These are phyloP conservation scores for Calliphora vicina DNA, from an alignment of 1,140 invertebrate species.

Conservation along the genomic window DNA sequence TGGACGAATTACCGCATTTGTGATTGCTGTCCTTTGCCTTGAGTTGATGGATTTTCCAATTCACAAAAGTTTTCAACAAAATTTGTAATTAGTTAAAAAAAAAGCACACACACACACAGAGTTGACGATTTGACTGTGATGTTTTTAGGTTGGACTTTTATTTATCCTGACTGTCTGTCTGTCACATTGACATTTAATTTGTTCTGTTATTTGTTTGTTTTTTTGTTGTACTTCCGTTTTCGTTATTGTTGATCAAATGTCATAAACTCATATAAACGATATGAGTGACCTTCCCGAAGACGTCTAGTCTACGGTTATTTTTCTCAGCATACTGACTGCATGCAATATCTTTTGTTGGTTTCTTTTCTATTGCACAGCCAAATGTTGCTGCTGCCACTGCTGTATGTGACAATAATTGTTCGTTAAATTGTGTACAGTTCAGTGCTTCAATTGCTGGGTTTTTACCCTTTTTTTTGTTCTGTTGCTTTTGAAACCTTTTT, in stretches of 20 bases:
- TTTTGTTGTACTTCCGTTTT: background rate
- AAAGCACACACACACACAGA: too few relatives aligned
- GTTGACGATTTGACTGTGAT: background rate
- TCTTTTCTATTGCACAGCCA: too few relatives aligned
- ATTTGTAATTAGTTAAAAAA: too few relatives aligned
- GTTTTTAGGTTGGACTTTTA: background rate
- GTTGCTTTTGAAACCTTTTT: background rate
- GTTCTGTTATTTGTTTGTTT: background rate
- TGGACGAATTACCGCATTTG: too few relatives aligned
- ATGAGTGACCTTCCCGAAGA: background rate
- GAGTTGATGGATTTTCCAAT: too few relatives aligned
- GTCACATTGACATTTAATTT: background rate
- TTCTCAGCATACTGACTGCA: background rate
- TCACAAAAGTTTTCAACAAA: too few relatives aligned
- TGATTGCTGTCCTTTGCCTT: too few relatives aligned
- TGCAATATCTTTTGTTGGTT: too few relatives aligned
- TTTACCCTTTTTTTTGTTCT: background rate
- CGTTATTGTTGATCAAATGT: background rate
- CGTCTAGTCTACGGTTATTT: background rate
- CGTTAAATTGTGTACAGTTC: constrained; percentile 13
- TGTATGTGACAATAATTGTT: background rate
- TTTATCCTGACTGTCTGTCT: background rate
- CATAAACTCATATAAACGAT: background rate
- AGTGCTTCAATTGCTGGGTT: background rate
- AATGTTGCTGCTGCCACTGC: background rate